Base-by-base conservation (phyloP, 2,888 invertebrate genomes). In the Oeneis ivallda region DNA sequence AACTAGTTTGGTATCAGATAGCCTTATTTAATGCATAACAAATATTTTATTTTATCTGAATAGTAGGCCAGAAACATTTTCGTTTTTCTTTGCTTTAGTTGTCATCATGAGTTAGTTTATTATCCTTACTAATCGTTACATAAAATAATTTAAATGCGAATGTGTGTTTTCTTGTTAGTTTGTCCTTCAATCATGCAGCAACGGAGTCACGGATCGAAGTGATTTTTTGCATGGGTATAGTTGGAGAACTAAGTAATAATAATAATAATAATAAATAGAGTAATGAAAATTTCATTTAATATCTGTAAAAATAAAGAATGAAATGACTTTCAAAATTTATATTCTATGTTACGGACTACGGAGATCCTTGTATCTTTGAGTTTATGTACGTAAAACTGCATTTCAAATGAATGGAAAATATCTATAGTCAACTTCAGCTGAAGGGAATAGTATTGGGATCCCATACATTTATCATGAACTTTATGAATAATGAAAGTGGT, bases 391-490 rank as follows among this genome's bases (percentile, higher is more conserved):
- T 26, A 26, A 26, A 26, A 26, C 3, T 26, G 26, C 5, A 5
- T 5, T 5, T 47, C 15, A 17, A 47, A 47, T 47, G 47, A 2
- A 47, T 47, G 3, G 15, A 17, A 47, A 26, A 26, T 26, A 17
- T 9, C 9, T 17, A 47, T 47, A 17, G 47, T 47, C 47, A 10
- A 45, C 17, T 45, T 60, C 15, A 41, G 37, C 5, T 57, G 7
- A 76, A 75, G 67, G 70, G 59, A 70, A 71, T 70, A 82, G 81
- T 83, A 37, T 81, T 80, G 81, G 79, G 81, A 75, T 76, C 77
- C 73, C 76, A 81, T 79, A 79, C 82, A 86, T 86, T 84, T 83
- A 85, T 85, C 85, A 86, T 85, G 47, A 52, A 76, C 78, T 83
- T 80, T 83, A 84, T 80, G 78, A 84, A 87, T 84, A 86, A 85